phyloP scores from a whole-genome alignment of 2,888 invertebrate species.

The Dryadula phaetusa region DNA sequence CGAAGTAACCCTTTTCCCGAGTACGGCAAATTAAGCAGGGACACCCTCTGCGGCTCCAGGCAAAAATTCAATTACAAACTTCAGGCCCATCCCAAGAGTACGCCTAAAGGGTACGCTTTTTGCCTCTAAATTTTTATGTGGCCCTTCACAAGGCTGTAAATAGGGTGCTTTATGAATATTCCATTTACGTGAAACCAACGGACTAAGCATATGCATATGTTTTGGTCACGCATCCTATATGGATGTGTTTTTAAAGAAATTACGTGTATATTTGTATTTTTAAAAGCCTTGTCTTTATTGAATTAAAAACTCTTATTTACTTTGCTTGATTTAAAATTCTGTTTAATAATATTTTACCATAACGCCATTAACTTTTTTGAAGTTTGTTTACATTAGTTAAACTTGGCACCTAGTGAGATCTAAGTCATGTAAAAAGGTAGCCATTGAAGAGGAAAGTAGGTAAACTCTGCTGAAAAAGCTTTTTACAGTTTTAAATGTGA shows the following conservation, averaged over 20 bases:
- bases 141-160: constrained; percentile 82
- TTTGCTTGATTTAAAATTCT: not conserved
- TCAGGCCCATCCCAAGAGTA: constrained; percentile 79
- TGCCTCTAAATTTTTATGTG: constrained; percentile 81
- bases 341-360: too few species aligned
- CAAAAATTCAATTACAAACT: constrained; percentile 84
- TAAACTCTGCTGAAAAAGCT: too few species aligned
- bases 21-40: constrained; percentile 80
- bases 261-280: not conserved
- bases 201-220: constrained; percentile 27
- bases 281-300: not conserved
- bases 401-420: too few species aligned
- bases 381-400: too few species aligned
- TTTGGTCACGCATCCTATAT: constrained; percentile 2
- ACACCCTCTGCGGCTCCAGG: constrained; percentile 81
- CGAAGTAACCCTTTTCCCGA: constrained; percentile 71
- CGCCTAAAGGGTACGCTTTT: constrained; percentile 76
- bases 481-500: too few species aligned
- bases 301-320: not conserved
- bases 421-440: too few species aligned
- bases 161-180: constrained; percentile 81
- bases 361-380: too few species aligned
- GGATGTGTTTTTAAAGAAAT: not conserved
- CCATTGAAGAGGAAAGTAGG: too few species aligned
- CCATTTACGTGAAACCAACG: constrained; percentile 72